Evolutionary conservation across 2,888 invertebrate genomes (phyloP), one percentile per base, ranked within the genome.

Genomic region (Perithous albicinctus): DNA sequence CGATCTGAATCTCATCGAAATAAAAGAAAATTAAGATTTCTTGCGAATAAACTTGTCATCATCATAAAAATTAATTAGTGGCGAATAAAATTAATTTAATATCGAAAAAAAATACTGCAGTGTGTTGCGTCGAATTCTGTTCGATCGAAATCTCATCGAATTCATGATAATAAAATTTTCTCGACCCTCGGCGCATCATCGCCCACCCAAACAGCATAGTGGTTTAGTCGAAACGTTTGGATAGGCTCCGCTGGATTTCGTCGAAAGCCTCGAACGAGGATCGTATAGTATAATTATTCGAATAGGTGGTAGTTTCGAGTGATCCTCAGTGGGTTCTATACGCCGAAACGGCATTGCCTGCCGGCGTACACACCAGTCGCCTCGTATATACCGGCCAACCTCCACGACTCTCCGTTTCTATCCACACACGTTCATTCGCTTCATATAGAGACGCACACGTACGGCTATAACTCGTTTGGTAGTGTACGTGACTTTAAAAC

Each of bases 401-500:
- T 43, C 35, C 3, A n/a, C 29, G 43, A 46, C 29, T 46, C 38
- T 64, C 46, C 43, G 43, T 64, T 46, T 46, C 26, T 38, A 61
- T 15, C n/a, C 20, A 51, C 35, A 54, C 18, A 38, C 29, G 15
- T 48, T 18, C 8, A 15, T 15, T n/a, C 43, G 46, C 5, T 7
- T n/a, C 5, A 46, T 15, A 15, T 12, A 23, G 18, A 32, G 46
- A 41, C 51, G 35, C 78, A 81, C 73, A 70, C 54, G 64, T 23
- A 38, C 73, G 20, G 41, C 35, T 43, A 66, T 63, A 76, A 76
- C 79, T 78, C 79, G 78, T 79, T 78, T 23, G 10, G 26, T n/a
- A 23, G 79, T 82, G 72, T 82, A 72, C 75, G 75, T 76, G 75
- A 72, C 67, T 79, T 82, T 43, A 75, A 82, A 82, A 82, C 79